These are phyloP conservation scores for Spodoptera picta DNA, from an alignment of 2,888 invertebrate species.

Conservation along the genomic window DNA sequence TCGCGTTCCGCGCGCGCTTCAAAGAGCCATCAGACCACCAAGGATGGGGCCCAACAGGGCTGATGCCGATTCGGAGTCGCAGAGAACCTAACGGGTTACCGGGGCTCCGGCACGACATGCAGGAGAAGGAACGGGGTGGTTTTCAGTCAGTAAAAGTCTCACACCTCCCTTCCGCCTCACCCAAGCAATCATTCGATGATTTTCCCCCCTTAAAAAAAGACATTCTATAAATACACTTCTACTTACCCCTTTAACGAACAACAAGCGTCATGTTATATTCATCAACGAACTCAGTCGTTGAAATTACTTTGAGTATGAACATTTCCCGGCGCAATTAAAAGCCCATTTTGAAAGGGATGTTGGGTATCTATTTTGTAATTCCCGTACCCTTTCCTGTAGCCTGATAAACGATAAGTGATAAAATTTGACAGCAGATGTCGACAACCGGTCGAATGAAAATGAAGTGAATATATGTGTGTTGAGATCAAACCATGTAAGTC, in stretches of 20 bases:
- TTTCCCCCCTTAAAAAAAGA: too few relatives aligned
- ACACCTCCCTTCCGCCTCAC: too few relatives aligned
- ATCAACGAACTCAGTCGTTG: not conserved
- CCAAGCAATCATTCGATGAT: too few relatives aligned
- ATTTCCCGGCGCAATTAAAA: slow-evolving; percentile 32
- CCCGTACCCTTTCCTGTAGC: slow-evolving; percentile 9
- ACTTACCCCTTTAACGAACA: not conserved
- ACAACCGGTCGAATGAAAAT: slow-evolving; percentile 27
- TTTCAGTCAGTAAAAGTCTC: too few relatives aligned
- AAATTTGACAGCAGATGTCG: slow-evolving; percentile 41
- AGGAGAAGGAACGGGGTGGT: too few relatives aligned
- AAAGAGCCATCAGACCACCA: too few relatives aligned
- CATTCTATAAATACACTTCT: not conserved
- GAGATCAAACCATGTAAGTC: slow-evolving; percentile 2
- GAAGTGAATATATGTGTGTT: slow-evolving; percentile 10
- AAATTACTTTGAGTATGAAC: slow-evolving; percentile 19
- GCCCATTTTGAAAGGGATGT: slow-evolving; percentile 26
- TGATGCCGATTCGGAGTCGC: too few relatives aligned
- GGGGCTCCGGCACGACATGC: too few relatives aligned
- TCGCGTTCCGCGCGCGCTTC: too few relatives aligned
- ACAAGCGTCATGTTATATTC: slow-evolving; percentile 4
- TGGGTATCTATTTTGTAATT: slow-evolving; percentile 35
- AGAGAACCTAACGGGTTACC: too few relatives aligned
- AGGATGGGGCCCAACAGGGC: too few relatives aligned
- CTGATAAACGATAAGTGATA: slow-evolving; percentile 41